These are phyloP conservation scores for Pharmacophagus antenor DNA, from an alignment of 2,888 invertebrate species.

Conservation along the genomic window DNA sequence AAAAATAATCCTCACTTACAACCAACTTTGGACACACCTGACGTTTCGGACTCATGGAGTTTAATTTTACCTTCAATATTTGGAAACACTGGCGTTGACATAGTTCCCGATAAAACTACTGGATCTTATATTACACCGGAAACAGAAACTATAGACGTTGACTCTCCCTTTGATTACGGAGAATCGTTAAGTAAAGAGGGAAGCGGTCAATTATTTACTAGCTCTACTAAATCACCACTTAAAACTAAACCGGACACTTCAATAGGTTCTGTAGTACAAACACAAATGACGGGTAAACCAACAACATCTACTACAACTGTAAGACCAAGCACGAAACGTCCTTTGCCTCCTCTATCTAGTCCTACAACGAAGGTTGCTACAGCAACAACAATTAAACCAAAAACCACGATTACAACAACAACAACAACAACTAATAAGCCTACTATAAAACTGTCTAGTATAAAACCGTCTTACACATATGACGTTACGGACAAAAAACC, in stretches of 20 bases:
- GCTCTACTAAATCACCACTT: conserved; percentile 39
- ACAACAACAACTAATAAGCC: conserved; percentile 8
- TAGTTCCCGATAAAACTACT: conserved; percentile 77
- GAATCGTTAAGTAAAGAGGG: conserved; percentile 60
- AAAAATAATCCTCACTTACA: conserved; percentile 69
- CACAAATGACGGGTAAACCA: conserved; percentile 20
- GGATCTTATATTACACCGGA: conserved; percentile 64
- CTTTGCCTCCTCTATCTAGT: conserved; percentile 31
- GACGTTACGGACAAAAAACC: not conserved
- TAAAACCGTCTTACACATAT: conserved; percentile 1
- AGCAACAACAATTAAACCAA: conserved; percentile 33
- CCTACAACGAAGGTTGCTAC: conserved; percentile 31
- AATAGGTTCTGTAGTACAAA: conserved; percentile 16
- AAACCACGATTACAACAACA: conserved; percentile 18
- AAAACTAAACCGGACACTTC: conserved; percentile 24
- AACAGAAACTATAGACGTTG: conserved; percentile 64
- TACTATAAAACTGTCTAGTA: not conserved
- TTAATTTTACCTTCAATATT: conserved; percentile 90
- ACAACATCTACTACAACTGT: conserved; percentile 31
- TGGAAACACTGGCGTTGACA: conserved; percentile 84
- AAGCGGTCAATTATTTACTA: conserved; percentile 44
- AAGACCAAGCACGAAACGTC: conserved; percentile 32
- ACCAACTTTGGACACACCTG: conserved; percentile 84
- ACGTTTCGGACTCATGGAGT: conserved; percentile 89
- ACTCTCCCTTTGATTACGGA: conserved; percentile 46